Conservation (phyloP, 2,113 vertebrate genomes). For the Bufo bufo region DNA sequence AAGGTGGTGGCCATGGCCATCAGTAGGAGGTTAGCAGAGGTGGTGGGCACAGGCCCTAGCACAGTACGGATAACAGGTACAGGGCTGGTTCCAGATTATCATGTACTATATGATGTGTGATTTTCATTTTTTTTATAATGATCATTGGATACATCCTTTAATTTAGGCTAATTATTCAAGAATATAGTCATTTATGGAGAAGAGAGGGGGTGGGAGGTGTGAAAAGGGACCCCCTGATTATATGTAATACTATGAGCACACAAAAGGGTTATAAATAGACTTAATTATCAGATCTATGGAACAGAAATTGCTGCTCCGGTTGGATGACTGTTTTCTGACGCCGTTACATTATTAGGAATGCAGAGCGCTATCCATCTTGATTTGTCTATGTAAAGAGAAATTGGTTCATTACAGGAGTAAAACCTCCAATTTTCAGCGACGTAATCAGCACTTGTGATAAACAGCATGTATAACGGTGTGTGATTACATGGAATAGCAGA, state of each 20-base stretch:
- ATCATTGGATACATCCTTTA: not conserved
- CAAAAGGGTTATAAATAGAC: not conserved
- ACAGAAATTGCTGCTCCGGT: not conserved
- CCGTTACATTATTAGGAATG: conserved; percentile 16
- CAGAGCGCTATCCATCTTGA: not conserved
- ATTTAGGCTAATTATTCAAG: not conserved
- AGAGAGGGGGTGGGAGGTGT: not conserved
- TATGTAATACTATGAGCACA: not conserved
- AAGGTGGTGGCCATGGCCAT: too few relatives aligned
- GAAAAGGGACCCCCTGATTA: not conserved
- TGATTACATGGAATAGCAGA: conserved; percentile 26
- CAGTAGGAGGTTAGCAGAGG: too few relatives aligned
- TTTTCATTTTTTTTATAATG: too few relatives aligned
- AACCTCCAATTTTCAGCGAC: conserved; percentile 20
- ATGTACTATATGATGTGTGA: too few relatives aligned
- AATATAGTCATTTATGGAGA: not conserved
- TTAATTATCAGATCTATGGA: not conserved
- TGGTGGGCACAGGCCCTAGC: too few relatives aligned
- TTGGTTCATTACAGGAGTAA: conserved; percentile 31
- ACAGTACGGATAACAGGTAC: too few relatives aligned
- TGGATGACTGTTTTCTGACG: conserved; percentile 36
- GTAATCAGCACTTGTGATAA: conserved; percentile 35
- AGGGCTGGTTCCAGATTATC: too few relatives aligned
- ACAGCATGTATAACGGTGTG: not conserved
- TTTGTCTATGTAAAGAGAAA: conserved; percentile 41